phyloP scores from a whole-genome alignment of 1,140 invertebrate species.

The Cydia pomonella region DNA sequence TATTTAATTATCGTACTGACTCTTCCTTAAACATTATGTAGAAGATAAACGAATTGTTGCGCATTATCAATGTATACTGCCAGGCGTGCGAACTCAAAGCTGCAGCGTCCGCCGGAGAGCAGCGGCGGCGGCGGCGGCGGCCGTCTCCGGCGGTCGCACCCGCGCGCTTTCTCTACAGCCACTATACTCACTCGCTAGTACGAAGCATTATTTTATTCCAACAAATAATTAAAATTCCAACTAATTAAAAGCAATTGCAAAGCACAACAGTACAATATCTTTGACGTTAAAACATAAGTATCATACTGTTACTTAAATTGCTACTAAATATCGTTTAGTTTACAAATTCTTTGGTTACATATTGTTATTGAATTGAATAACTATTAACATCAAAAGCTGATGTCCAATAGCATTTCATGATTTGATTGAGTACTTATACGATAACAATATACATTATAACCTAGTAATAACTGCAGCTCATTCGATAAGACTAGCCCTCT shows the following conservation, averaged over 20 bases:
- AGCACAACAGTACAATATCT: background rate
- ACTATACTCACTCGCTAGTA: background rate
- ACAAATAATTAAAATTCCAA: background rate
- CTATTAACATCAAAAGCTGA: constrained; percentile 53
- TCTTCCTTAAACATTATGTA: constrained; percentile 23
- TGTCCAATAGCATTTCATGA: constrained; percentile 43
- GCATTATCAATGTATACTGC: background rate
- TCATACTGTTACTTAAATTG: background rate
- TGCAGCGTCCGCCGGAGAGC: background rate
- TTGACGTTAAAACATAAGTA: background rate
- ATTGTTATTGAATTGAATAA: constrained; percentile 21
- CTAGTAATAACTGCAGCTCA: background rate
- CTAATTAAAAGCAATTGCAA: constrained; percentile 10
- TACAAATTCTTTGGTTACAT: background rate
- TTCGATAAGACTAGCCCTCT: background rate
- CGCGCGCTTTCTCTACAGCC: background rate
- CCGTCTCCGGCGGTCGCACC: background rate
- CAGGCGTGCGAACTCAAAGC: background rate
- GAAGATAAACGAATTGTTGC: background rate
- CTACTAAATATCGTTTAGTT: background rate
- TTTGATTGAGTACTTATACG: constrained; percentile 13
- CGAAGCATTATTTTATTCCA: background rate
- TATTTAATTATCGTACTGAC: background rate
- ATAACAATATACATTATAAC: constrained; percentile 9
- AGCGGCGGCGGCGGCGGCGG: background rate